Evolutionary conservation across 1,140 invertebrate species (phyloP).

Genomic region (Drosophila cardini): DNA sequence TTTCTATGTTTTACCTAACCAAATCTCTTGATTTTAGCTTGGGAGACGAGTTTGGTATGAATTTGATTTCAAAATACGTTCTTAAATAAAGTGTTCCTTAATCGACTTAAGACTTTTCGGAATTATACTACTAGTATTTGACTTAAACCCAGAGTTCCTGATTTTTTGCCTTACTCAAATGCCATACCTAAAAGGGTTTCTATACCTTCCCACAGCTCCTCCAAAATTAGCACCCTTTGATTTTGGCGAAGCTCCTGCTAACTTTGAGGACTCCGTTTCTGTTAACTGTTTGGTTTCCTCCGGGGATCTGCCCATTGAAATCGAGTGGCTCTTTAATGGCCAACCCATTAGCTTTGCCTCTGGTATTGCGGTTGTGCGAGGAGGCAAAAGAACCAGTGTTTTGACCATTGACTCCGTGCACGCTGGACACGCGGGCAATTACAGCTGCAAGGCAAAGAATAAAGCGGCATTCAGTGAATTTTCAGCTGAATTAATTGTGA

Average conservation of each 20-base stretch:
- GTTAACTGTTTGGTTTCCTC: conserved; percentile 92
- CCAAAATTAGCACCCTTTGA: conserved; percentile 90
- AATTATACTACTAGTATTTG: too few species aligned
- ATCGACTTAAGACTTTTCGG: too few species aligned
- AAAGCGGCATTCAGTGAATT: conserved; percentile 89
- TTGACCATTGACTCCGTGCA: conserved; percentile 90
- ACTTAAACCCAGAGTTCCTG: too few species aligned
- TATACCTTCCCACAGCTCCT: conserved; percentile 82
- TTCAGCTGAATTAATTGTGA: conserved; percentile 89
- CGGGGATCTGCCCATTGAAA: conserved; percentile 92
- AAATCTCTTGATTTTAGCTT: too few species aligned
- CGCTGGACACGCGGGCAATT: conserved; percentile 89
- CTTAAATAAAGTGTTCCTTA: too few species aligned
- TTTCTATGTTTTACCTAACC: neutral
- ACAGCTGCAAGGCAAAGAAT: conserved; percentile 90
- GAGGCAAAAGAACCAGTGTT: conserved; percentile 87
- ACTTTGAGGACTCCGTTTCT: conserved; percentile 89
- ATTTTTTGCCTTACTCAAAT: too few species aligned
- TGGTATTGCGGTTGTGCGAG: conserved; percentile 72
- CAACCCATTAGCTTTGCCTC: conserved; percentile 75
- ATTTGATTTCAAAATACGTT: too few species aligned
- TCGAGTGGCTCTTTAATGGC: conserved; percentile 91
- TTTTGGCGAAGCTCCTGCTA: conserved; percentile 87
- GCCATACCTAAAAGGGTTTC: neutral
- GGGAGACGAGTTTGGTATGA: too few species aligned